phyloP scores from a whole-genome alignment of 2,113 vertebrate genomes.

The Cercocebus atys region DNA sequence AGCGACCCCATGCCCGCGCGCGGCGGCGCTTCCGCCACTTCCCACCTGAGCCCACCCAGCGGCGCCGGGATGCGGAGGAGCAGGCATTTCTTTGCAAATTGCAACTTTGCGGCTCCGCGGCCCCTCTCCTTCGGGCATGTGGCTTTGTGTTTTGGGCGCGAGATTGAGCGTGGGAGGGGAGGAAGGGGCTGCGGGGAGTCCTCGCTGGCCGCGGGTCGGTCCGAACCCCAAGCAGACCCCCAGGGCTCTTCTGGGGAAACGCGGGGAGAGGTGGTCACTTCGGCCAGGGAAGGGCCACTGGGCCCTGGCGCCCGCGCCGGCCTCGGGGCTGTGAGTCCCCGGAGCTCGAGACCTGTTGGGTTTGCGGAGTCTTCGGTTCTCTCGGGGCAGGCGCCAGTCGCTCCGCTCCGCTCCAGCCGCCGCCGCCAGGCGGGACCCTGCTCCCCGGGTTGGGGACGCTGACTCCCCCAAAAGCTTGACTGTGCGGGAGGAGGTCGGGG shows the following conservation, averaged over 20 bases:
- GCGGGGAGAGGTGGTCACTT: background rate
- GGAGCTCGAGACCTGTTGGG: conserved; percentile 42
- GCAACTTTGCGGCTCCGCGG: conserved; percentile 42
- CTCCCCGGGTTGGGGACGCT: background rate
- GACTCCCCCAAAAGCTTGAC: background rate
- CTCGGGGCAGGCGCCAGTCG: background rate
- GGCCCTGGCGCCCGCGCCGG: background rate
- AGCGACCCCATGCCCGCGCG: background rate
- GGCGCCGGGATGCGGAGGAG: background rate
- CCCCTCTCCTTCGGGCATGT: background rate
- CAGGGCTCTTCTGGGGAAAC: background rate
- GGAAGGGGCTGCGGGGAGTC: background rate
- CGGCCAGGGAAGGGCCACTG: background rate
- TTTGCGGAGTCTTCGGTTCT: background rate
- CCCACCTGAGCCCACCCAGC: background rate
- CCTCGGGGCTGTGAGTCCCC: background rate
- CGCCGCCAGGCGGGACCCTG: background rate
- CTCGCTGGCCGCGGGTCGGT: background rate
- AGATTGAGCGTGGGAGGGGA: background rate
- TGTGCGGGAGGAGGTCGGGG: background rate
- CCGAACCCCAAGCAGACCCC: background rate
- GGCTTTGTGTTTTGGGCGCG: background rate
- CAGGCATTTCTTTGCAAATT: background rate
- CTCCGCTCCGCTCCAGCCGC: background rate
- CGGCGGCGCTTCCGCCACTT: background rate